Evolutionary conservation across 2,888 invertebrate species (phyloP).

Genomic region (Nomada ruficornis): DNA sequence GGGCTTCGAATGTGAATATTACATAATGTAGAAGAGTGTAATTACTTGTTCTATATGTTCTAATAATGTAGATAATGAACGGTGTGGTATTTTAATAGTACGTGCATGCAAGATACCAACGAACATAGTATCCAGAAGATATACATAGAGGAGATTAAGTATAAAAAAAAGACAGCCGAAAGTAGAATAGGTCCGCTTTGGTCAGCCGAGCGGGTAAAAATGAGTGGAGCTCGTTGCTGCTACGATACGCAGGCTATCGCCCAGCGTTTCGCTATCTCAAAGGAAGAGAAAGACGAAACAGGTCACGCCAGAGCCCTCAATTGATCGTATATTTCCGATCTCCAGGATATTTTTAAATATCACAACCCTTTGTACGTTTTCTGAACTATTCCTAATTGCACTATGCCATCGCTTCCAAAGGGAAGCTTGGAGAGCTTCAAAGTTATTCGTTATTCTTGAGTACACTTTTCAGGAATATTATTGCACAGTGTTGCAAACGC

Average conservation of each 20-base stretch:
- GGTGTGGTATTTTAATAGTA: not conserved
- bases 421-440: too few species aligned
- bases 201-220: conserved; percentile 32
- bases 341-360: conserved; percentile 30
- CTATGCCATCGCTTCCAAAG: too few species aligned
- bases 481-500: too few species aligned
- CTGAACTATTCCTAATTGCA: not conserved
- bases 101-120: not conserved
- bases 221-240: conserved; percentile 3
- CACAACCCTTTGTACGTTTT: not conserved
- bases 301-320: conserved; percentile 20
- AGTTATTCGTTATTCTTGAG: too few species aligned
- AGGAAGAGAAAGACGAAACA: conserved; percentile 11
- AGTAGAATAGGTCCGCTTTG: conserved; percentile 32
- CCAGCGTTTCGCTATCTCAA: not conserved
- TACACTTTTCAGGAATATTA: too few species aligned
- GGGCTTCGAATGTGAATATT: too few species aligned
- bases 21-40: too few species aligned
- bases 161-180: not conserved
- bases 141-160: not conserved
- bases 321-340: conserved; percentile 24
- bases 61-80: not conserved
- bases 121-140: not conserved
- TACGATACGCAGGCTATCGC: not conserved
- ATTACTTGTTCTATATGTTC: not conserved